Percentiles rank a stretch among this genome's conserved stretches.
These are phyloP conservation scores for Melanotaenia trifasciata DNA, from an alignment of 2,797 vertebrate species.

Conservation along the genomic window DNA sequence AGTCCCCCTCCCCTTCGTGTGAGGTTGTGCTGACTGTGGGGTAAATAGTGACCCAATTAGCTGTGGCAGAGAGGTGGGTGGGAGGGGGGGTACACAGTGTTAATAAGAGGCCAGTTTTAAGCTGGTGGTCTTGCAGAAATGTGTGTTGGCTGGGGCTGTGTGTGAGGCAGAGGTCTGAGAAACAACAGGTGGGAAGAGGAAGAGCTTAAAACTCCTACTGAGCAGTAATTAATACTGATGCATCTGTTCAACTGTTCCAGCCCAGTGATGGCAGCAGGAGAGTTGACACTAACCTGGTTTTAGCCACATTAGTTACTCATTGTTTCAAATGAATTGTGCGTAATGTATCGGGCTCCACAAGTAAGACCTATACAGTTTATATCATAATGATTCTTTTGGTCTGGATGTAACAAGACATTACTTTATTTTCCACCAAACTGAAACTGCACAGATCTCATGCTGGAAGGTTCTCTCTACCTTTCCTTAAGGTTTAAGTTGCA, in stretches of 20 bases:
- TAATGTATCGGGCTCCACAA: conserved; percentile 49
- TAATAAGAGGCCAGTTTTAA: conserved; percentile 71
- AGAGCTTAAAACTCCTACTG: conserved; percentile 61
- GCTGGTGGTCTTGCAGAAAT: conserved; percentile 65
- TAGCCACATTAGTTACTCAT: conserved; percentile 55
- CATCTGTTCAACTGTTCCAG: conserved; percentile 58
- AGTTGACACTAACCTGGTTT: conserved; percentile 57
- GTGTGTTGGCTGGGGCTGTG: conserved; percentile 34
- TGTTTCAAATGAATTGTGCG: conserved; percentile 38
- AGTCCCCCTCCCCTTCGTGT: conserved; percentile 40
- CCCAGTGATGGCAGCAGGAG: conserved; percentile 29
- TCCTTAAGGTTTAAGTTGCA: not conserved
- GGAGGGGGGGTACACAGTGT: conserved; percentile 25
- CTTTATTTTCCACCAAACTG: conserved; percentile 21
- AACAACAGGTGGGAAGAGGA: conserved; percentile 78
- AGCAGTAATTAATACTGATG: conserved; percentile 72
- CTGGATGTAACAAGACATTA: conserved; percentile 9
- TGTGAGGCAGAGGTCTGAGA: conserved; percentile 49
- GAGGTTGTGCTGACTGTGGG: conserved; percentile 71
- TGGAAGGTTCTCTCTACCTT: not conserved
- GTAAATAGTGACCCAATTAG: conserved; percentile 81
- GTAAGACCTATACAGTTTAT: conserved; percentile 29
- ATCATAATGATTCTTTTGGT: conserved; percentile 9
- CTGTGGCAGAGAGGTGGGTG: conserved; percentile 38
- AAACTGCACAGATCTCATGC: not conserved